A percentile compares a stretch with the other conserved stretches of the same genome.
phyloP scores from a whole-genome alignment of 2,797 vertebrate genomes.

The Gymnodraco acuticeps region DNA sequence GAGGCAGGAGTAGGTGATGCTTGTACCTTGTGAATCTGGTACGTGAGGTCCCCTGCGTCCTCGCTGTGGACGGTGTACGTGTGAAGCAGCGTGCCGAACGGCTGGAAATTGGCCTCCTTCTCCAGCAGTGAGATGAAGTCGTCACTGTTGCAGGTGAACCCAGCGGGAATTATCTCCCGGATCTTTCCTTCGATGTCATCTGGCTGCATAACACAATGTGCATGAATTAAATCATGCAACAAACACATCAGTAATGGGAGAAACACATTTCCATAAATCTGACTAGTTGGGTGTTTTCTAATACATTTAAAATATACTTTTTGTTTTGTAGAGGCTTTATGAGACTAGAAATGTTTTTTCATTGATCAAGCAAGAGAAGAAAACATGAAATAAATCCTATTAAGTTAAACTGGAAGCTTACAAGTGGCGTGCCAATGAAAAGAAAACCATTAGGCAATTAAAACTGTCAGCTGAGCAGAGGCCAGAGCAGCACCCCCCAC shows the following conservation, averaged over 20 bases:
- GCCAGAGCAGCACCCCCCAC: conserved; percentile 71
- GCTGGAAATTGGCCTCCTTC: conserved; percentile 96
- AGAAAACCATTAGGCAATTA: conserved; percentile 91
- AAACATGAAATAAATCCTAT: conserved; percentile 9
- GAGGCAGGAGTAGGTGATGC: neutral
- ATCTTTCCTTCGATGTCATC: conserved; percentile 96
- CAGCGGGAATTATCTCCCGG: conserved; percentile 92
- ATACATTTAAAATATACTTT: too few relatives aligned
- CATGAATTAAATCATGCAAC: neutral
- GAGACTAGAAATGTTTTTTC: neutral
- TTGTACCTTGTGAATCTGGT: conserved; percentile 95
- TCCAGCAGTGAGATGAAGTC: conserved; percentile 95
- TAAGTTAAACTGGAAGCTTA: conserved; percentile 71
- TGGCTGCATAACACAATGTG: conserved; percentile 80
- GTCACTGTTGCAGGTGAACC: conserved; percentile 93
- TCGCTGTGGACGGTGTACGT: conserved; percentile 92
- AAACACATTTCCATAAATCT: neutral
- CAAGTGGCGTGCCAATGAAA: conserved; percentile 80
- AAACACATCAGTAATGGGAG: neutral
- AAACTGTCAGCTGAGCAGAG: conserved; percentile 98
- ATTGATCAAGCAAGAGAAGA: conserved; percentile 44
- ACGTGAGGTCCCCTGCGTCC: conserved; percentile 92
- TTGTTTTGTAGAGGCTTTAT: neutral
- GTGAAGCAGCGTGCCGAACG: conserved; percentile 93
- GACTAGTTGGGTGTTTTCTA: neutral